These are phyloP conservation scores for Climacteris rufus DNA, from an alignment of 2,113 vertebrate genomes.

Conservation along the genomic window DNA sequence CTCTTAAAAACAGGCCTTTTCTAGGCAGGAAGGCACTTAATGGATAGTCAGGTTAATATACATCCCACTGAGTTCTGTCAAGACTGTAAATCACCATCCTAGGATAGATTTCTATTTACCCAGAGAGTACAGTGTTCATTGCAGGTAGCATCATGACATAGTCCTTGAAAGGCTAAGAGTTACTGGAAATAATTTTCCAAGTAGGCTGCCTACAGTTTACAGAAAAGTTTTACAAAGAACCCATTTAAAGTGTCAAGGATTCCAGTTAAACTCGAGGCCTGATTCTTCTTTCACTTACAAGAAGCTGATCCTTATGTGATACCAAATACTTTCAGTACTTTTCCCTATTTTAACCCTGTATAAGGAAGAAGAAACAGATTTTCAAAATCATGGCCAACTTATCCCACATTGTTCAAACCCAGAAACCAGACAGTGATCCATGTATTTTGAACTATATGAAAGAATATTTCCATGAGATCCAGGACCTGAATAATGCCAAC, in stretches of 20 bases:
- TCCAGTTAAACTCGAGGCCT: neutral
- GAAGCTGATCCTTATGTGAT: neutral
- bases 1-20: slow-evolving; percentile 5
- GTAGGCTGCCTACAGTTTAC: neutral
- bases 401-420: neutral
- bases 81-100: slow-evolving; percentile 18
- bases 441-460: neutral
- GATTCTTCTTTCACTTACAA: neutral
- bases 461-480: neutral
- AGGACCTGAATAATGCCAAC: neutral
- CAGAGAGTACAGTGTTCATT: neutral
- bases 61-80: slow-evolving; percentile 3
- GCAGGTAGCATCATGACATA: neutral
- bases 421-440: neutral
- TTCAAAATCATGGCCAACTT: neutral
- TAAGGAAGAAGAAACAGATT: neutral
- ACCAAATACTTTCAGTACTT: neutral
- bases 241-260: neutral
- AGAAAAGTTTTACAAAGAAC: neutral
- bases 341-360: neutral
- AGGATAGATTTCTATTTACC: neutral
- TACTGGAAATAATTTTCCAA: neutral
- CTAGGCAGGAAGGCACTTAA: neutral
- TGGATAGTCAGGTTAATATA: neutral
- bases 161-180: neutral